Evolutionary conservation across 2,888 invertebrate species (phyloP), one percentile per base, ranked within the genome.

Genomic region (Oscheius sp.): DNA sequence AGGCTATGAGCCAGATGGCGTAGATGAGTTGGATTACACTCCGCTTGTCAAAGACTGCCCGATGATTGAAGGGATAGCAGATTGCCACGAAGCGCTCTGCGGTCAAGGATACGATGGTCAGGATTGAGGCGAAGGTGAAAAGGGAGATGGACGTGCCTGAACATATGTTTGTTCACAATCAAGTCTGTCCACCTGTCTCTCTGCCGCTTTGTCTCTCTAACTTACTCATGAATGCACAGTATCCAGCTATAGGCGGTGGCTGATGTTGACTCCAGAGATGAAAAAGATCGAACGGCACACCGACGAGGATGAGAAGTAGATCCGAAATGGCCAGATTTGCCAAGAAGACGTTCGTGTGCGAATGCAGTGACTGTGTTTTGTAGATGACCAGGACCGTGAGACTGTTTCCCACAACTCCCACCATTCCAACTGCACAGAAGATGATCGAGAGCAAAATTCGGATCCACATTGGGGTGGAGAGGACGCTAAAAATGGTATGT

Each of bases 271-370:
- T 75, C 88, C 87, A 88, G 48, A 87, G 74, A 73, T 86, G 82
- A 48, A 86, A 75, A 29, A 88, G 65, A 70, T 88, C 88, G 73
- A 85, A 87, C 33, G 88, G 85, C 2, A 88, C 87, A 2, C 88
- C 88, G 42, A 88, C 81, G 13, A 86, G 73, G 71, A 88, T 86
- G 4, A 87, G 75, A 13, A 70, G 78, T 2, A 82, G 76, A 70
- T 82, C 82, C 13, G 87, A 87, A 4, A 78, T 72, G 10, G 88
- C 88, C 7, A 88, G 76, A 63, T 79, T 84, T 0, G 87, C 87
- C n/a, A 88, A 76, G 62, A 88, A 87, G 68, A 85, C 86, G 75
- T 88, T 88, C 42, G 88, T 88, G 60, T 86, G 85, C 2, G 87
- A 84, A 60, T 87, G 88, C 5, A 88, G 82, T 7, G 82, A 76